Evolutionary conservation across 2,113 vertebrate species (phyloP).

Genomic region (Zosterops borbonicus): DNA sequence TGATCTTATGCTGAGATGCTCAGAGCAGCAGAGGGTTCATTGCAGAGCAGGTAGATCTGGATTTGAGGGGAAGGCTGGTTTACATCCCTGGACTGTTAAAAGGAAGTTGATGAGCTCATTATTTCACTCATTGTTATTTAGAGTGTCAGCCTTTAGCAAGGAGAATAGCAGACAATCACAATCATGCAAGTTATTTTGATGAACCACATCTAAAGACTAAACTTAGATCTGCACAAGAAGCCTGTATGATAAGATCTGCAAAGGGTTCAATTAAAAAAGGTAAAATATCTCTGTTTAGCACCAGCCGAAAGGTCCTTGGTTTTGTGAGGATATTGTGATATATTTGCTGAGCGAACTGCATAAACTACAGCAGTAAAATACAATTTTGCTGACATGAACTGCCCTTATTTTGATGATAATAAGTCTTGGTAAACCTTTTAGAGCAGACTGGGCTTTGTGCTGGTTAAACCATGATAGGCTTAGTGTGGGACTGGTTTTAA

Average conservation of each 20-base stretch:
- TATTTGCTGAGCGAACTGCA: not conserved
- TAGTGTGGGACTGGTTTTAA: not conserved
- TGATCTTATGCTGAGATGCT: not conserved
- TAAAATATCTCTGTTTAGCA: not conserved
- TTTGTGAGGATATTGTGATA: not conserved
- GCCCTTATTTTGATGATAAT: not conserved
- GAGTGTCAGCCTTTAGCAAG: not conserved
- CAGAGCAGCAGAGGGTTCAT: not conserved
- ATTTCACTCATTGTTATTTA: not conserved
- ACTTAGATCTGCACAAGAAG: not conserved
- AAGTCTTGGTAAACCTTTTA: not conserved
- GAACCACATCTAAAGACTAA: not conserved
- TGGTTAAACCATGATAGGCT: not conserved
- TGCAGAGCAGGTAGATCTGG: not conserved
- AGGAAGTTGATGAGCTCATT: not conserved
- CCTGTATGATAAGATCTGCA: not conserved
- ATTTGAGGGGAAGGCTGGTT: not conserved
- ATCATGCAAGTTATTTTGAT: conserved; percentile 25
- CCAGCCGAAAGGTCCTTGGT: not conserved
- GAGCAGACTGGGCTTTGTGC: not conserved
- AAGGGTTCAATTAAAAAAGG: not conserved
- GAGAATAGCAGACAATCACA: not conserved
- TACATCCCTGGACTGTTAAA: not conserved
- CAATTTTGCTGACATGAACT: not conserved
- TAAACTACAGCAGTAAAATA: not conserved